Evolutionary conservation across 1,140 invertebrate genomes (phyloP).

Genomic region (Danaus plexippus): DNA sequence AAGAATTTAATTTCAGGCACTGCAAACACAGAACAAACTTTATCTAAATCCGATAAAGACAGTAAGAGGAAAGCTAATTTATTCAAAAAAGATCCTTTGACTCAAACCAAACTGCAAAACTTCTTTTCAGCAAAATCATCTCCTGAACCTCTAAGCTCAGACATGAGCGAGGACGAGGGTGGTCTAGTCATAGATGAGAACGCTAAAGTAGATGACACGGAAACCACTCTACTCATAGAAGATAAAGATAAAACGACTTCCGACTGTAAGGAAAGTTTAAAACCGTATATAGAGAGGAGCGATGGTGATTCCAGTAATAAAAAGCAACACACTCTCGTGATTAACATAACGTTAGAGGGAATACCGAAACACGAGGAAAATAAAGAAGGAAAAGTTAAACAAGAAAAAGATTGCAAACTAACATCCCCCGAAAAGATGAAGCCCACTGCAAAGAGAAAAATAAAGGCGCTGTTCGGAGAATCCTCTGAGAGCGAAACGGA

Average conservation of each 20-base stretch:
- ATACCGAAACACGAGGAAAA: conserved; percentile 36
- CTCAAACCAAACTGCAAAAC: conserved; percentile 52
- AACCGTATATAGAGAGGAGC: neutral
- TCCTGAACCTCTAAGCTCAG: conserved; percentile 26
- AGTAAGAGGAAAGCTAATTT: conserved; percentile 58
- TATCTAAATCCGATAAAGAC: conserved; percentile 57
- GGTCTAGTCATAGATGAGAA: conserved; percentile 49
- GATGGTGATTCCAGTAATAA: conserved; percentile 15
- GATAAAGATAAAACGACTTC: conserved; percentile 20
- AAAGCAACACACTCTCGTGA: conserved; percentile 47
- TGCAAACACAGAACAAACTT: conserved; percentile 5
- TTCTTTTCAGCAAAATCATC: conserved; percentile 46
- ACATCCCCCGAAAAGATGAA: conserved; percentile 31
- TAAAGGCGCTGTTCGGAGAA: conserved; percentile 66
- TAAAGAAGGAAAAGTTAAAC: conserved; percentile 14
- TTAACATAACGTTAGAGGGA: conserved; percentile 61
- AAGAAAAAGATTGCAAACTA: conserved; percentile 19
- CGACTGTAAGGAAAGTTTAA: too few species aligned
- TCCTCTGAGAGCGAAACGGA: conserved; percentile 60
- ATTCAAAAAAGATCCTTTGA: conserved; percentile 54
- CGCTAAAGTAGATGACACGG: conserved; percentile 28
- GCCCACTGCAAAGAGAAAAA: conserved; percentile 59
- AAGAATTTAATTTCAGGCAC: conserved; percentile 1
- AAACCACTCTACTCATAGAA: conserved; percentile 49
- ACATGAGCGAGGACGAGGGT: conserved; percentile 43